Conservation (phyloP, 2,113 vertebrate species). For the Pseudolaguvia tuberculata region DNA sequence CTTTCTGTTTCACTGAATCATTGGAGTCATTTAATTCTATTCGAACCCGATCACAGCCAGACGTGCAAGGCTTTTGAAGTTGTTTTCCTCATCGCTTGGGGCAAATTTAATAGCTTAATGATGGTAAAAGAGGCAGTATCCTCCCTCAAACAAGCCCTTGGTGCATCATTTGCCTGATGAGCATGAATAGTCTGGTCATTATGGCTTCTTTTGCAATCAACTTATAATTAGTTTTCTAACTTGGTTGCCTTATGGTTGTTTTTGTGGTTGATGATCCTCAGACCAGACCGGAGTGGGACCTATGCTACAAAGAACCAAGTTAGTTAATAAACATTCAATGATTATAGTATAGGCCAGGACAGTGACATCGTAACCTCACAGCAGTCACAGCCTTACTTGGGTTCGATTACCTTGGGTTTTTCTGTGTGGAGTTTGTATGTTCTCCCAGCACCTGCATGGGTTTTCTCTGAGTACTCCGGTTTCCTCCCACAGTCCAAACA, state of each 20-base stretch:
- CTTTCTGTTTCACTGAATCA: constrained; percentile 47
- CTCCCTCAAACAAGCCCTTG: constrained; percentile 59
- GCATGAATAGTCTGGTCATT: constrained; percentile 58
- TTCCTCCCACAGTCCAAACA: too few species aligned
- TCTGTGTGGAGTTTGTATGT: too few species aligned
- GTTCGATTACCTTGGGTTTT: too few species aligned
- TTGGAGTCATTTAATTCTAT: constrained; percentile 61
- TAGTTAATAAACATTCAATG: background rate
- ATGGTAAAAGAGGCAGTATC: constrained; percentile 58
- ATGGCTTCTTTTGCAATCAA: constrained; percentile 61
- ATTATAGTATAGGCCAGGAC: too few species aligned
- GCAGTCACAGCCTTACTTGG: too few species aligned
- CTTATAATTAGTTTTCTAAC: constrained; percentile 61
- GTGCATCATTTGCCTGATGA: constrained; percentile 61
- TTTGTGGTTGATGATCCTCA: constrained; percentile 46
- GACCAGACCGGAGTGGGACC: background rate
- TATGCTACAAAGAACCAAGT: background rate
- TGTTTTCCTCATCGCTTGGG: constrained; percentile 63
- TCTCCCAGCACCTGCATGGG: too few species aligned
- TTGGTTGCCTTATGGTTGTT: constrained; percentile 56
- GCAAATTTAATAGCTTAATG: constrained; percentile 68
- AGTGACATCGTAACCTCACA: too few species aligned
- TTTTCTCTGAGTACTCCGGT: too few species aligned
- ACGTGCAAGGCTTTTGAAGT: constrained; percentile 57
- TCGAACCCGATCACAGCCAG: constrained; percentile 63